These are phyloP conservation scores for Troides helena DNA, from an alignment of 2,888 invertebrate genomes.

Conservation along the genomic window DNA sequence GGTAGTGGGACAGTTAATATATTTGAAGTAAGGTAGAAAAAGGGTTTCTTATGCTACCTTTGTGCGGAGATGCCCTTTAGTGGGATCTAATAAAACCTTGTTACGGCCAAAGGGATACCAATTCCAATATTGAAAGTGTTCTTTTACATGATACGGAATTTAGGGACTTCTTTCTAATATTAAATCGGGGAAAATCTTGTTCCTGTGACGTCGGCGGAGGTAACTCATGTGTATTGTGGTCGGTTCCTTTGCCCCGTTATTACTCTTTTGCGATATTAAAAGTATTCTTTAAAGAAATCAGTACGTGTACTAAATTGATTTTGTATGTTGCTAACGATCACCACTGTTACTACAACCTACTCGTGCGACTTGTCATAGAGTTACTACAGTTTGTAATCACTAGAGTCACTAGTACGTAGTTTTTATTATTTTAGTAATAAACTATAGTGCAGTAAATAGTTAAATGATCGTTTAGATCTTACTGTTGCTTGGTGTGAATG, in stretches of 20 bases:
- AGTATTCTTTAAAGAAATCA: background rate
- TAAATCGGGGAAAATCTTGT: conserved; percentile 74
- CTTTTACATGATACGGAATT: conserved; percentile 80
- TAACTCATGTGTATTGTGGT: conserved; percentile 47
- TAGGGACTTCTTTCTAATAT: conserved; percentile 77
- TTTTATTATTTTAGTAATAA: no score
- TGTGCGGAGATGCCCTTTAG: conserved; percentile 79
- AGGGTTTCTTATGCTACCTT: conserved; percentile 78
- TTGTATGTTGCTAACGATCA: no score
- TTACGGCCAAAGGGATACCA: conserved; percentile 80
- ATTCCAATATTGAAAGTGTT: conserved; percentile 80
- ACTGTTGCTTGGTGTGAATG: no score
- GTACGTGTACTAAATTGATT: background rate
- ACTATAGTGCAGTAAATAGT: no score
- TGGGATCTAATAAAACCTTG: conserved; percentile 81
- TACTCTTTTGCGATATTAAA: background rate
- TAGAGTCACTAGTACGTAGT: no score
- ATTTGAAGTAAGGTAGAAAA: conserved; percentile 80
- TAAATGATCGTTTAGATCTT: no score
- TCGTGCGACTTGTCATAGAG: no score
- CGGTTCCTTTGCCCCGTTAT: conserved; percentile 29
- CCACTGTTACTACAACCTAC: no score
- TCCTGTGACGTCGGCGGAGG: conserved; percentile 55
- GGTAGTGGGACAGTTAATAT: conserved; percentile 79
- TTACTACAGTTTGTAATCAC: no score